Base-by-base conservation (phyloP, 2,797 vertebrate genomes). In the Labeo calbasu region DNA sequence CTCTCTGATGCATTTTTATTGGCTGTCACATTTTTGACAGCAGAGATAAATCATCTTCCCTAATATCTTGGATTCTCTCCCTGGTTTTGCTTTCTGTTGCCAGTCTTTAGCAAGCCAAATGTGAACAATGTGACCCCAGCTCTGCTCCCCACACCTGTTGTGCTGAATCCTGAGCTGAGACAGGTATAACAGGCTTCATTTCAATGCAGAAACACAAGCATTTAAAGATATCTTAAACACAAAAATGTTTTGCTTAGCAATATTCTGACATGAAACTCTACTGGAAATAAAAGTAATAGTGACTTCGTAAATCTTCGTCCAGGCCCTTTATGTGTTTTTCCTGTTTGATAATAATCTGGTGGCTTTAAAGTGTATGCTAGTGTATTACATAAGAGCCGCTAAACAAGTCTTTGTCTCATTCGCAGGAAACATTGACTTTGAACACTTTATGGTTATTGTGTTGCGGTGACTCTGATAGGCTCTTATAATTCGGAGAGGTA, bases 71-170 rank as follows among this genome's bases (percentile, higher is more conserved):
- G 91, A 92, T 92, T 92, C 88, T 92, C 90, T 93, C 90, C 90
- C 91, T 86, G 90, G 92, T 79, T 90, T 91, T 92, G 90, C 89
- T 91, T 93, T 93, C 89, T 91, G 91, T 92, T 92, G 92, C 92
- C 93, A 93, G 94, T 95, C 92, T 94, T 96, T 94, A 95, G 93
- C 93, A 92, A 93, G 92, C 91, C 93, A 92, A 94, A 95, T 94
- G 90, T 93, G 91, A 94, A 93, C 92, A 91, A 91, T 84, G 70
- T 93, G 93, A 95, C 93, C 93, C 85, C 73, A 5, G 85, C 57
- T 65, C 77, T 88, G 88, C 71, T 88, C 92, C 80, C 88, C 61
- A 89, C 94, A 96, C 94, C 94, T 95, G 95, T 93, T 93, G 90
- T 86, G 88, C 86, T 85, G 91, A 92, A 91, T 94, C 91, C 88